Evolutionary conservation across 1,140 invertebrate species (phyloP), one percentile per base, ranked within the genome.

Genomic region (Sycophila sp.): DNA sequence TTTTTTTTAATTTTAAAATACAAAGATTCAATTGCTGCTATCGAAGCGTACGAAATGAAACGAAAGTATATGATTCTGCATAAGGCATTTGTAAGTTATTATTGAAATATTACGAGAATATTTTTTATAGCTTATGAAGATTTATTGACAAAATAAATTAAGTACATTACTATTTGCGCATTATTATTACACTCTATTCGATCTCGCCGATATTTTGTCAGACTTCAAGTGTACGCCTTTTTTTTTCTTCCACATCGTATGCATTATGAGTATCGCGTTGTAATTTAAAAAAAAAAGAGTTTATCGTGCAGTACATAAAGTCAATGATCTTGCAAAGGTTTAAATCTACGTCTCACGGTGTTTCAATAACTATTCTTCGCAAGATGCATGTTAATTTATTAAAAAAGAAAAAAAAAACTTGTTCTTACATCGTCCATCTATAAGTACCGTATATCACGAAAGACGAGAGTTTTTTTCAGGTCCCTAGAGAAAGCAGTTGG

Each of bases 81-180:
- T 30, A 40, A 62, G 15, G n/a, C 17, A 58, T 53, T 30, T 28
- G 19, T 11, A 38, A 28, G 15, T 0, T 69, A 24, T 11, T 69
- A 69, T 19, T n/a, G n/a, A 59, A 71, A 71, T 66, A 71, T 71
- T 65, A 66, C 7, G 49, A 71, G 47, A 71, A 70, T 42, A 58
- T 71, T 71, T 7, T n/a, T n/a, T 56, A 2, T 45, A 56, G 22
- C n/a, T n/a, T 65, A 40, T 24, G 26, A 60, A 4, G 24, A 59
- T 58, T 66, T n/a, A n/a, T n/a, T n/a, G n/a, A 51, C 26, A 59
- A 69, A 69, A 40, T 65, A 65, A 71, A 65, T 60, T 36, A 59
- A 64, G 40, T 58, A 70, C 51, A 51, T 36, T n/a, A n/a, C n/a
- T n/a, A 49, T 38, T 47, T 55, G 32, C 28, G 30, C 28, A 60